A percentile compares a stretch with the other conserved stretches of the same genome.
Conservation (phyloP, 2,797 vertebrate species). For the Pseudochaenichthys georgianus region DNA sequence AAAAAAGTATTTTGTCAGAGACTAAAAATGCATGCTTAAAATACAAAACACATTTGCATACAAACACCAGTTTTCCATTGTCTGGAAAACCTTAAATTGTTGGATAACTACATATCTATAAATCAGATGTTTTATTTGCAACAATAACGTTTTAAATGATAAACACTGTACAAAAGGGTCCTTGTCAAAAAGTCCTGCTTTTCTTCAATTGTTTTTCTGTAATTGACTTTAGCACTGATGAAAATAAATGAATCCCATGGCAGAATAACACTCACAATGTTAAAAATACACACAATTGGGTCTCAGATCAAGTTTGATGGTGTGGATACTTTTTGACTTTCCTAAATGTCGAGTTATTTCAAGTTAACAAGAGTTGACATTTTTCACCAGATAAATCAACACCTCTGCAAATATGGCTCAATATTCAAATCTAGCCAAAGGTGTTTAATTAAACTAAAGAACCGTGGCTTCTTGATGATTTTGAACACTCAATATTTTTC, state of each 20-base stretch:
- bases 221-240: not conserved
- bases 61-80: no score
- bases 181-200: not conserved
- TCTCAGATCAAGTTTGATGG: slow-evolving; percentile 10
- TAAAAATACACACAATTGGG: not conserved
- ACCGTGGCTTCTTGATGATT: slow-evolving; percentile 10
- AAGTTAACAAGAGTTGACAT: slow-evolving; percentile 29
- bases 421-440: slow-evolving; percentile 26
- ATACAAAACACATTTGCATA: not conserved
- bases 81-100: not conserved
- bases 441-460: slow-evolving; percentile 54
- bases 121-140: not conserved
- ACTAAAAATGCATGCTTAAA: not conserved
- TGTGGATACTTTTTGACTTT: slow-evolving; percentile 20
- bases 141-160: not conserved
- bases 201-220: not conserved
- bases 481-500: slow-evolving; percentile 19
- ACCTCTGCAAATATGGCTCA: slow-evolving; percentile 24
- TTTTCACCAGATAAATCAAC: slow-evolving; percentile 40
- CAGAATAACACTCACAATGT: slow-evolving; percentile 6
- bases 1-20: not conserved
- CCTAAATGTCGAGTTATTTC: slow-evolving; percentile 34
- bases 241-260: not conserved
- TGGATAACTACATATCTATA: not conserved
- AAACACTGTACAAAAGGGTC: not conserved